phyloP scores from a whole-genome alignment of 2,113 vertebrate species.

The Eulemur macaco region DNA sequence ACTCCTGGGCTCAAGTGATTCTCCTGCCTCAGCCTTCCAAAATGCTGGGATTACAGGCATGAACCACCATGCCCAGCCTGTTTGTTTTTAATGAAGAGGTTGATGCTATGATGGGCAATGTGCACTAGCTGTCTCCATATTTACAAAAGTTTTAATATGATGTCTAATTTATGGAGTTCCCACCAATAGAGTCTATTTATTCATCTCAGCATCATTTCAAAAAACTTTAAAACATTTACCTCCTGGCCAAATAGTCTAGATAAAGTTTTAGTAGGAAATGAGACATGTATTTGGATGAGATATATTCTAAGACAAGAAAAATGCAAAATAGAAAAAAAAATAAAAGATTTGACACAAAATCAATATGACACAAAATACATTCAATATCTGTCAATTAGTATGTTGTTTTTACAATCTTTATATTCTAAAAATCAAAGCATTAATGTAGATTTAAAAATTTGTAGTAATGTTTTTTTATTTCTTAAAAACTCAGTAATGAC shows the following conservation, averaged over 20 bases:
- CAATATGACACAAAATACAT: neutral
- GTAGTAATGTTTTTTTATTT: neutral
- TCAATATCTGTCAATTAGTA: neutral
- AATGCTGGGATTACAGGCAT: too few species aligned
- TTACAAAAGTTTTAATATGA: neutral
- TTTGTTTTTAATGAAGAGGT: neutral
- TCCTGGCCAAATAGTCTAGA: neutral
- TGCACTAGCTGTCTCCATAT: neutral
- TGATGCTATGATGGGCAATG: neutral
- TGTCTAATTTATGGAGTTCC: neutral
- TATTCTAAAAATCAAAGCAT: neutral
- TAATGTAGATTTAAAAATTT: neutral
- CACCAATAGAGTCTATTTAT: neutral
- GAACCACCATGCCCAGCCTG: too few species aligned
- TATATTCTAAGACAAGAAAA: neutral
- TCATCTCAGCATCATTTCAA: constrained; percentile 23
- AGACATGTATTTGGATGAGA: constrained; percentile 18
- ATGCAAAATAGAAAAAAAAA: neutral
- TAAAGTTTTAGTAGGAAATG: constrained; percentile 13
- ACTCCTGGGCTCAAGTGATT: too few species aligned
- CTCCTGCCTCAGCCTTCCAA: too few species aligned
- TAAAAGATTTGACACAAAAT: neutral
- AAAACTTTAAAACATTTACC: neutral
- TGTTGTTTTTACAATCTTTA: neutral
- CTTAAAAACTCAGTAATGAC: neutral